A percentile compares a stretch with the other conserved stretches of the same genome.
Conservation (phyloP, 1,140 invertebrate species). For the Eriosoma lanigerum region DNA sequence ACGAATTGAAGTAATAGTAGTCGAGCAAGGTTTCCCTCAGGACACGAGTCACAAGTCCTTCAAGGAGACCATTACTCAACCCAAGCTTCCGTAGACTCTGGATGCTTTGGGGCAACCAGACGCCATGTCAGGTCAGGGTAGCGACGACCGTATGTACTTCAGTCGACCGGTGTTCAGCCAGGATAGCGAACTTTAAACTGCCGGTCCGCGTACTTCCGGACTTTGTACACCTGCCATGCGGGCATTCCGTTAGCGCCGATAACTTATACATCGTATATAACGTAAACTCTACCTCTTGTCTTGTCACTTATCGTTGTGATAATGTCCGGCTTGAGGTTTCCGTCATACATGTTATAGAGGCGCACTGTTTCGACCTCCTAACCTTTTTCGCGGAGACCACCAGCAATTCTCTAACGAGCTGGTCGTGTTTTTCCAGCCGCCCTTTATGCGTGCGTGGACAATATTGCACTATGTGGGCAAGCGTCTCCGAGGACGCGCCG, state of each 20-base stretch:
- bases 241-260: neutral
- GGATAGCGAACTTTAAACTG: neutral
- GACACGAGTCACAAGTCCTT: neutral
- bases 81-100: neutral
- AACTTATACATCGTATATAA: neutral
- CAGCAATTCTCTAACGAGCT: neutral
- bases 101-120: neutral
- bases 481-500: neutral
- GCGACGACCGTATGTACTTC: neutral
- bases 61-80: neutral
- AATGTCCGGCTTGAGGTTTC: neutral
- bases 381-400: neutral
- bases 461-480: neutral
- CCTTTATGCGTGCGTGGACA: neutral
- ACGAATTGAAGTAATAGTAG: neutral
- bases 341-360: neutral
- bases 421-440: neutral
- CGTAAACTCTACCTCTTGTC: neutral
- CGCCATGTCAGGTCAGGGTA: neutral
- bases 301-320: neutral
- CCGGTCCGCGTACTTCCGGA: neutral
- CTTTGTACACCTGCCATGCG: neutral
- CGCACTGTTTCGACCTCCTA: neutral
- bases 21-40: neutral
- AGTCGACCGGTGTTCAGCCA: neutral